Evolutionary conservation across 2,113 vertebrate genomes (phyloP), one percentile per base, ranked within the genome.

Genomic region (Rhodinocichla rosea): DNA sequence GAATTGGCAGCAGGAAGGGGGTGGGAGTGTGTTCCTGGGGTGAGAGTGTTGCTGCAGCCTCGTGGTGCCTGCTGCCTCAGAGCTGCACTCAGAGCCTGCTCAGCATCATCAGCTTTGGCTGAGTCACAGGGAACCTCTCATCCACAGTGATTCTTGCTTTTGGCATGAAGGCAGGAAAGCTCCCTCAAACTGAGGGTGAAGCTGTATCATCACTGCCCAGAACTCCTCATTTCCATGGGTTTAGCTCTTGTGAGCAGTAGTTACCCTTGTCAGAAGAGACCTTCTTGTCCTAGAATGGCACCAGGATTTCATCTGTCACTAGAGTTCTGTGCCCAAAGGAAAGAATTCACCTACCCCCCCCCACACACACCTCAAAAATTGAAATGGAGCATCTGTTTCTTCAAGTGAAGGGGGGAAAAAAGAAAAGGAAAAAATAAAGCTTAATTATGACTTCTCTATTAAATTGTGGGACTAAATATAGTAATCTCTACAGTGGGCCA

Each of bases 71-170:
- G 76, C 65, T 59, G 84, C 89, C 73, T 84, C 17, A 1, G 23
- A 50, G 76, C 76, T 90, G 67, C 74, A 18, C n/a, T 8, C 37
- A 8, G 39, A 65, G 86, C 59, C 87, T 86, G 50, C 71, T 93
- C 76, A 83, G n/a, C 76, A 88, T 60, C 80, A 56, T 18, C 94
- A 89, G 90, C 64, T 64, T 60, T 52, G 83, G 81, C 81, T 97
- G 94, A 95, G 57, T 95, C 94, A 94, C 24, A 87, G 87, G 69
- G 89, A 86, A 49, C 77, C 62, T 97, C 92, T 96, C 91, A 82
- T 45, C 86, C 4, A 2, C 20, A 14, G 40, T 75, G 20, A 81
- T 75, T 84, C 92, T 74, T 67, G 20, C 20, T 89, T 37, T 62
- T 93, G 78, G 77, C 88, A 71, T 15, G 30, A 64, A 56, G 65